phyloP scores from a whole-genome alignment of 2,797 vertebrate genomes.

The Malacoraja senta region DNA sequence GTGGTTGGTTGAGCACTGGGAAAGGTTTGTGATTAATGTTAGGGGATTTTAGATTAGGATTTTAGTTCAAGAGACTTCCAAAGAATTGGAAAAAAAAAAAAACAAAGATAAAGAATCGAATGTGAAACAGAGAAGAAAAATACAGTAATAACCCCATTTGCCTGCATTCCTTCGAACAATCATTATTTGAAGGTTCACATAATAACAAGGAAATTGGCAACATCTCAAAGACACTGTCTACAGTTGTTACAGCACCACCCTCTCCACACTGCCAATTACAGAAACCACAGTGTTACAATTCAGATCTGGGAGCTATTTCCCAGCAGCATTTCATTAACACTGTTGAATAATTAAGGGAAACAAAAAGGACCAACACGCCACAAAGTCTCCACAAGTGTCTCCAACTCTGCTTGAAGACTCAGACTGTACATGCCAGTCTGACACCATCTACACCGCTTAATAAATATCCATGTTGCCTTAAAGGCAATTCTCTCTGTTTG shows the following conservation, averaged over 20 bases:
- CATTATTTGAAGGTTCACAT: background rate
- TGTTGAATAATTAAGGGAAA: conserved; percentile 13
- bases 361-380: conserved; percentile 1
- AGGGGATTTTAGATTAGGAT: too few species aligned
- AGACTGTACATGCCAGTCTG: background rate
- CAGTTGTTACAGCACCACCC: conserved; percentile 22
- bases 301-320: background rate
- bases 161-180: background rate
- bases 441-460: background rate
- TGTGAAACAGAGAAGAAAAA: background rate
- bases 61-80: background rate
- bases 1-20: background rate
- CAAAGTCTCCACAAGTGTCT: conserved; percentile 12
- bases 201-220: conserved; percentile 19
- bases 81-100: background rate
- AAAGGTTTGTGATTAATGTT: background rate
- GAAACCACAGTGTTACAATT: conserved; percentile 21
- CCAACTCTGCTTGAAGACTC: background rate
- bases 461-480: background rate
- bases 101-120: background rate
- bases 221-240: conserved; percentile 29
- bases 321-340: background rate
- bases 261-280: background rate
- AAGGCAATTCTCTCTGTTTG: background rate
- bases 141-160: background rate